Percentiles rank a stretch among this genome's conserved stretches.
phyloP scores from a whole-genome alignment of 2,888 invertebrate genomes.

The Papilio elwesi region DNA sequence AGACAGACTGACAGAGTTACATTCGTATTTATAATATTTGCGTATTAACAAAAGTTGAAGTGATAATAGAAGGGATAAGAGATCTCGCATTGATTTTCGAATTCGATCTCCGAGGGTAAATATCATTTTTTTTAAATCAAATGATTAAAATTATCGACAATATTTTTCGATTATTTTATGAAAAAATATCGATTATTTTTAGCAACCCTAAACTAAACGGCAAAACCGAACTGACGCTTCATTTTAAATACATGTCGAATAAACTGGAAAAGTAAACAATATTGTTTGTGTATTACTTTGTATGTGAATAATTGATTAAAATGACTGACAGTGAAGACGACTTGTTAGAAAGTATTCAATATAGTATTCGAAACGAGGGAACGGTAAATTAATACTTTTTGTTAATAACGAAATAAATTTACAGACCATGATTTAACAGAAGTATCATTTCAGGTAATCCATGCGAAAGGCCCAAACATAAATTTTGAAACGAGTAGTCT shows the following conservation, averaged over 20 bases:
- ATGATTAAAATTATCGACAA: too few species aligned
- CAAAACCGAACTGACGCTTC: conserved; percentile 5
- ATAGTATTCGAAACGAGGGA: conserved; percentile 57
- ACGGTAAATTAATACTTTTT: conserved; percentile 53
- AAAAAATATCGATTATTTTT: too few species aligned
- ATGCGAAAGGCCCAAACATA: conserved; percentile 60
- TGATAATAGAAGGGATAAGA: too few species aligned
- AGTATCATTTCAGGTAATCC: conserved; percentile 57
- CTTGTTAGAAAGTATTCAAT: conserved; percentile 54
- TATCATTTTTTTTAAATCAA: too few species aligned
- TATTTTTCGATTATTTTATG: too few species aligned
- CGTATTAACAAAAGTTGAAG: too few species aligned
- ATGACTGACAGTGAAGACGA: conserved; percentile 67
- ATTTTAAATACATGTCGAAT: not conserved
- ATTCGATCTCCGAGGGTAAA: too few species aligned
- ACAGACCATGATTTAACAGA: not conserved
- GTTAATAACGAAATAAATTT: not conserved
- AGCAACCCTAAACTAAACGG: too few species aligned
- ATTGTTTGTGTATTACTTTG: not conserved
- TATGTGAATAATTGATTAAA: conserved; percentile 33
- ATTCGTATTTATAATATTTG: too few species aligned
- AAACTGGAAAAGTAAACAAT: conserved; percentile 1
- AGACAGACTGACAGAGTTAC: too few species aligned
- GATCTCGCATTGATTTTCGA: too few species aligned
- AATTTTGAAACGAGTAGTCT: conserved; percentile 54